Evolutionary conservation across 1,140 invertebrate genomes (phyloP), one percentile per base, ranked within the genome.

Genomic region (Cyclargus thomasi): DNA sequence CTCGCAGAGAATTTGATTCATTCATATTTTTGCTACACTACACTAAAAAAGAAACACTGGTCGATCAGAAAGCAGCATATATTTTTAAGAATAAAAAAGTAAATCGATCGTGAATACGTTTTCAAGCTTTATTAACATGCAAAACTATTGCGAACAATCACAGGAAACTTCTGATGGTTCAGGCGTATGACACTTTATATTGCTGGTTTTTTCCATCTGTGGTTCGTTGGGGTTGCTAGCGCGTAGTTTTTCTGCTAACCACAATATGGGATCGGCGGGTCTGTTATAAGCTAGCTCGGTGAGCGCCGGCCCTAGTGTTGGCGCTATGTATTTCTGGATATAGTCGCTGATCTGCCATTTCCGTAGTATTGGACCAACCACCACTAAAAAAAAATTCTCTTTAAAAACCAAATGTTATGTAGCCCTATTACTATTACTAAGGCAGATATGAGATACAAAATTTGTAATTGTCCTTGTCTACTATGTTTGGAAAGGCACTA

Each of bases 151-250:
- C 39, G 39, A 47, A 47, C 39, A 65, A 6, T 65, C 53, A 18
- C 74, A 16, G 1, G 78, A 78, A 29, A 77, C 76, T 20, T 80
- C 76, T 0, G 81, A 82, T 0, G 79, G 76, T 53, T 55, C 16
- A 0, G 86, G 85, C 0, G 86, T 85, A 36, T 79, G 75, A 64
- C 86, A 89, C 14, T 76, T 83, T 78, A 10, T 65, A 70, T 17
- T 71, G 3, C 75, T 67, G 57, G 79, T 76, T 5, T 79, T 73
- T 4, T 74, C 77, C 7, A 85, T 22, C 53, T 83, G 73, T 0
- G 94, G 95, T 78, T 95, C 95, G 77, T 95, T 95, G 4, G 95
- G 95, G 88, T 97, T 96, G 83, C 96, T 94, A 22, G 90, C 80
- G 1, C 94, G 82, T 29, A 97, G 85, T 93, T 95, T 95, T 79